Evolutionary conservation across 2,797 vertebrate species (phyloP), one percentile per base, ranked within the genome.

Genomic region (Loriculus beryllinus): DNA sequence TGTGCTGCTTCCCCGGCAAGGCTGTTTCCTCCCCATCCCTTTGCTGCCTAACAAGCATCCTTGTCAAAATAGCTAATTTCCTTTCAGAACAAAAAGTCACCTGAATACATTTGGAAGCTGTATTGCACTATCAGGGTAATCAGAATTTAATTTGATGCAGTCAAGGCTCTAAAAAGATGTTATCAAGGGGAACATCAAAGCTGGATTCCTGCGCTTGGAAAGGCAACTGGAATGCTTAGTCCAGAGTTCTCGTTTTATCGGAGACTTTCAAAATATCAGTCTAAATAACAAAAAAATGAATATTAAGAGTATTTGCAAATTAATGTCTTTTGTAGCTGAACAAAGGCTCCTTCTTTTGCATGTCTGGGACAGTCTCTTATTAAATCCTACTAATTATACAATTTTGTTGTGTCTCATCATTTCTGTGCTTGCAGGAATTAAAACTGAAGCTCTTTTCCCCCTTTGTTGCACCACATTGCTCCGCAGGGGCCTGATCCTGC

Each of bases 141-240:
- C 95, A 93, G 94, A 94, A 96, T 96, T 96, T 96, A 96, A 96
- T 96, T 96, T 93, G 91, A 96, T 92, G 92, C 95, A 95, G 94
- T 95, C 89, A 93, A 91, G 91, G 91, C 91, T 95, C 84, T 89
- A 87, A 95, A 92, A 95, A 96, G 92, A 95, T 96, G 87, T 92
- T 96, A 96, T 96, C 95, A 76, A 93, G 92, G 91, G 85, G 84
- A 97, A 96, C 96, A 96, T 96, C 95, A 97, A 96, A 97, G 95
- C 92, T 75, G 77, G 76, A 93, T 93, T 96, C 82, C 85, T 95
- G 86, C 3, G 28, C 72, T 95, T 86, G 79, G 92, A 94, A 94
- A 88, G 85, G 85, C 82, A 95, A 92, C 91, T n/a, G 86, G 65
- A 95, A 96, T 92, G 74, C 89, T 81, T 60, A 86, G 86, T 94